phyloP scores from a whole-genome alignment of 2,797 vertebrate genomes.

The Propithecus deckenii region DNA sequence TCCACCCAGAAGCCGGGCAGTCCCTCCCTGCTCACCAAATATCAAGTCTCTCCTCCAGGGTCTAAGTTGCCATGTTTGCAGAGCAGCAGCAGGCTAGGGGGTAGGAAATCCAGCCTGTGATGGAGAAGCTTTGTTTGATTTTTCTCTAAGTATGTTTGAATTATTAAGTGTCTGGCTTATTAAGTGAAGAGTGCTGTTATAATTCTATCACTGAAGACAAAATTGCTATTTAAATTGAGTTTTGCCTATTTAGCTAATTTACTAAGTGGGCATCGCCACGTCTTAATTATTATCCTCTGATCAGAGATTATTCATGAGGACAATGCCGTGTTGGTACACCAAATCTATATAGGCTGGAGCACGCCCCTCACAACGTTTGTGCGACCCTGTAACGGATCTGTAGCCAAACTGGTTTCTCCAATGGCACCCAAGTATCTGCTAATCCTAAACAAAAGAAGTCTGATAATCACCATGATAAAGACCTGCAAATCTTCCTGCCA shows the following conservation, averaged over 20 bases:
- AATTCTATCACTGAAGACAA: conserved; percentile 70
- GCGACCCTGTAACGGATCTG: accelerated
- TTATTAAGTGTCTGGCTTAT: conserved; percentile 78
- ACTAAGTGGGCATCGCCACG: conserved; percentile 64
- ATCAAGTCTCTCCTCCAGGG: not conserved
- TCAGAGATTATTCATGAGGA: conserved; percentile 42
- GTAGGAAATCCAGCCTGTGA: not conserved
- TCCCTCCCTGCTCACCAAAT: not conserved
- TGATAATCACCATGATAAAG: not conserved
- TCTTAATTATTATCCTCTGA: conserved; percentile 69
- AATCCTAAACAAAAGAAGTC: not conserved
- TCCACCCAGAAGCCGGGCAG: not conserved
- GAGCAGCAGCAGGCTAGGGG: accelerated
- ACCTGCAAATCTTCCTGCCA: not conserved
- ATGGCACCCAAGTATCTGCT: not conserved
- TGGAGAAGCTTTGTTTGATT: conserved; percentile 58
- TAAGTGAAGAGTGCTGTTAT: conserved; percentile 70
- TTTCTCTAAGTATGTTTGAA: conserved; percentile 73
- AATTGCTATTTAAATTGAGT: conserved; percentile 76
- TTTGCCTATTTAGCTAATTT: conserved; percentile 76
- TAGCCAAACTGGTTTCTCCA: not conserved
- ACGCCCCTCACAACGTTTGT: not conserved
- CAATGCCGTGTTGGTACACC: not conserved
- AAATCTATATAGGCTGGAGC: not conserved
- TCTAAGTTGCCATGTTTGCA: not conserved